These are phyloP conservation scores for Stictonetta naevosa DNA, from an alignment of 2,113 vertebrate genomes.

Conservation along the genomic window DNA sequence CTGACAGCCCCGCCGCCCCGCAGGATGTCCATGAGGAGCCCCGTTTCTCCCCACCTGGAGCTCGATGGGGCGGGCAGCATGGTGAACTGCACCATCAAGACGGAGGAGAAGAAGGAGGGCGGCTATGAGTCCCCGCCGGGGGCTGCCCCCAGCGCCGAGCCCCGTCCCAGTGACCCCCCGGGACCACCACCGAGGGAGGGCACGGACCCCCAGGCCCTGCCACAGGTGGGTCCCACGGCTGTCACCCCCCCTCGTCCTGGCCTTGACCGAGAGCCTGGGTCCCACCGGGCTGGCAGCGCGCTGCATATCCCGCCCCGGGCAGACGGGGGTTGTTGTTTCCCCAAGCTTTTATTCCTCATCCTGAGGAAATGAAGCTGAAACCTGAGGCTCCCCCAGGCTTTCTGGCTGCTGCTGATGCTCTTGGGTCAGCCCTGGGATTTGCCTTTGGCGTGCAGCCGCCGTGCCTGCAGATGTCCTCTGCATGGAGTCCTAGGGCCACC, in stretches of 20 bases:
- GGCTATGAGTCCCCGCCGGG: not conserved
- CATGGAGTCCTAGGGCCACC: not conserved
- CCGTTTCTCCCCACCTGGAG: constrained; percentile 81
- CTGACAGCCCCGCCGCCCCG: accelerated
- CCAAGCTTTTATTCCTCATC: not conserved
- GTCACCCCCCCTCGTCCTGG: not conserved
- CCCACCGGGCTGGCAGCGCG: accelerated
- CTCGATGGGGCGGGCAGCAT: constrained; percentile 84
- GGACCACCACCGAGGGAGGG: constrained; percentile 39
- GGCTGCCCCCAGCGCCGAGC: constrained; percentile 42
- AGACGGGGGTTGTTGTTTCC: not conserved
- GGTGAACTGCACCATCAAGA: constrained; percentile 87
- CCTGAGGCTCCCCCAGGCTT: not conserved
- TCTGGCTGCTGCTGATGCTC: accelerated
- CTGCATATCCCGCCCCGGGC: accelerated
- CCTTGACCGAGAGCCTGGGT: not conserved
- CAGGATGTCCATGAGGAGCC: constrained; percentile 95
- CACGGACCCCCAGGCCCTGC: constrained; percentile 27
- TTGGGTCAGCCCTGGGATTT: not conserved
- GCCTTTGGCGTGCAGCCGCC: accelerated
- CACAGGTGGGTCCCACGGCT: constrained; percentile 45
- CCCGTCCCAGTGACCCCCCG: constrained; percentile 44
- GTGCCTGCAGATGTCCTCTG: not conserved
- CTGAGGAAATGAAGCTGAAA: accelerated
- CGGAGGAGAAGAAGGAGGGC: constrained; percentile 82